phyloP scores from a whole-genome alignment of 1,140 invertebrate species.

The Vanessa atalanta region DNA sequence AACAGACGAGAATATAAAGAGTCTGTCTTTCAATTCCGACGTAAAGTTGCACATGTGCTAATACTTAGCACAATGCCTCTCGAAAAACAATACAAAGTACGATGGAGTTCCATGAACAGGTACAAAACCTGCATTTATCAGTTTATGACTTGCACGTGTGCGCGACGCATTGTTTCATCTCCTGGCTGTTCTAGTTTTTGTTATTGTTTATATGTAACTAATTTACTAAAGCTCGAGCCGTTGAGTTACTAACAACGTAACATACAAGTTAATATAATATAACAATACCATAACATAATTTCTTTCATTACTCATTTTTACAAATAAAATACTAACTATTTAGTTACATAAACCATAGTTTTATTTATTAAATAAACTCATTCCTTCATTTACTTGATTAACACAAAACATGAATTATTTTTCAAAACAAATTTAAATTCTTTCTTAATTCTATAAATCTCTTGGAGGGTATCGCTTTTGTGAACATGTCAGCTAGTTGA shows the following conservation, averaged over 20 bases:
- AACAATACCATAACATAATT: too few relatives aligned
- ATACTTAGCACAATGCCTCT: conserved; percentile 51
- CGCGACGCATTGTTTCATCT: conserved; percentile 44
- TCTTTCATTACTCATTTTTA: too few relatives aligned
- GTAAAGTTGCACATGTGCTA: conserved; percentile 56
- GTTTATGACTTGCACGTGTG: conserved; percentile 70
- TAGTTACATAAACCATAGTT: too few relatives aligned
- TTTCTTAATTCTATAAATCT: too few relatives aligned
- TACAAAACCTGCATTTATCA: conserved; percentile 49
- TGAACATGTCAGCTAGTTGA: too few relatives aligned
- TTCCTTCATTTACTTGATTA: too few relatives aligned
- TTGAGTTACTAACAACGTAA: background rate
- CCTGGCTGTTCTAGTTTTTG: conserved; percentile 5
- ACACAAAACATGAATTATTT: too few relatives aligned
- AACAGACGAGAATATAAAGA: background rate
- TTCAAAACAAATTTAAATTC: too few relatives aligned
- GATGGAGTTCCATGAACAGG: conserved; percentile 53
- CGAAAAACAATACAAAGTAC: conserved; percentile 46
- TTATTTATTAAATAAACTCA: too few relatives aligned
- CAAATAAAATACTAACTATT: too few relatives aligned
- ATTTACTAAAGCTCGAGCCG: background rate
- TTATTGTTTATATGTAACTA: background rate
- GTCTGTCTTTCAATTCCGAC: background rate
- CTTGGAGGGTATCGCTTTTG: too few relatives aligned
- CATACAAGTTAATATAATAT: too few relatives aligned